These are phyloP conservation scores for Sciurus vulgaris DNA, from an alignment of 2,797 vertebrate species.

Conservation along the genomic window DNA sequence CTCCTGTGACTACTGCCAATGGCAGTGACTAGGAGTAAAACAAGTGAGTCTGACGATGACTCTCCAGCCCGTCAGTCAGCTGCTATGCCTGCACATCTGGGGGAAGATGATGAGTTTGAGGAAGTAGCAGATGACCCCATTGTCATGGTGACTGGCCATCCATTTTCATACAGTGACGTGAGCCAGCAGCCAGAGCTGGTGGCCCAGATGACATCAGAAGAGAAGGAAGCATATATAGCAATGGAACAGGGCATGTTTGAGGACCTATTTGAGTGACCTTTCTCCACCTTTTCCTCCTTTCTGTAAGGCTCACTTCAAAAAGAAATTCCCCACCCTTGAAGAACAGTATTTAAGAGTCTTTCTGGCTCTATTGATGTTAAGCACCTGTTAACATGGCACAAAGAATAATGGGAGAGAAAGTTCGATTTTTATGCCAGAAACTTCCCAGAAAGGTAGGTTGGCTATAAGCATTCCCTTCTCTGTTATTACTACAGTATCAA, in stretches of 20 bases:
- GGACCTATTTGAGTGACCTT: constrained; percentile 90
- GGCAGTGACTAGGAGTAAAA: constrained; percentile 96
- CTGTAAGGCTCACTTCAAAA: constrained; percentile 61
- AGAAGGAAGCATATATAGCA: constrained; percentile 98
- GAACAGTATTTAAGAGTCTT: constrained; percentile 46
- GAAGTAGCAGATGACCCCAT: constrained; percentile 94
- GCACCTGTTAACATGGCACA: constrained; percentile 29
- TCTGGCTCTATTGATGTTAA: constrained; percentile 43
- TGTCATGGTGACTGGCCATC: constrained; percentile 94
- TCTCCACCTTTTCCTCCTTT: constrained; percentile 13
- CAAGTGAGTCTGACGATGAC: constrained; percentile 97
- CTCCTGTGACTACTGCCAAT: constrained; percentile 85
- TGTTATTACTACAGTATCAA: constrained; percentile 57
- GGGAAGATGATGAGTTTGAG: constrained; percentile 94
- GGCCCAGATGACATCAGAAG: constrained; percentile 95
- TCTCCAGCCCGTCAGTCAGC: constrained; percentile 86
- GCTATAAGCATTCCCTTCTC: constrained; percentile 28
- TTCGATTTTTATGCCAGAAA: constrained; percentile 66
- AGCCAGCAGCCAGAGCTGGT: constrained; percentile 97
- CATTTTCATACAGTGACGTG: constrained; percentile 94
- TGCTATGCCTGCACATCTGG: constrained; percentile 57
- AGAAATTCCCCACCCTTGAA: constrained; percentile 39
- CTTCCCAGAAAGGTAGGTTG: constrained; percentile 50
- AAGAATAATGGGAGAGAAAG: constrained; percentile 46
- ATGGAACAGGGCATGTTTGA: constrained; percentile 97